A percentile compares a stretch with the other conserved stretches of the same genome.
phyloP scores from a whole-genome alignment of 2,888 invertebrate genomes.

The Acrobasis repandana region DNA sequence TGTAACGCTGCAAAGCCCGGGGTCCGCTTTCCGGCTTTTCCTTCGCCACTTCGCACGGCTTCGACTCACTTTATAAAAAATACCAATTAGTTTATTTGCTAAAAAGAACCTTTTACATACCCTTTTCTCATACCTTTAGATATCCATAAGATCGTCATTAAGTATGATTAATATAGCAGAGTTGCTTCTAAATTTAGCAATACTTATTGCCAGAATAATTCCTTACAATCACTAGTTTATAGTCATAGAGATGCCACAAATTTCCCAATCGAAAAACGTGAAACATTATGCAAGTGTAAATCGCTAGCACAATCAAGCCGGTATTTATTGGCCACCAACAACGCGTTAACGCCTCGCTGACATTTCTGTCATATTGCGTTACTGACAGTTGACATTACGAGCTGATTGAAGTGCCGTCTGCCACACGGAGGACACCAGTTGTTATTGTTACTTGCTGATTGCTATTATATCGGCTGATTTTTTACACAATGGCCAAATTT shows the following conservation, averaged over 20 bases:
- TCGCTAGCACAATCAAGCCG: background rate
- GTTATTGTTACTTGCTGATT: conserved; percentile 21
- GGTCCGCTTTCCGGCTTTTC: no score
- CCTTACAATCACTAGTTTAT: background rate
- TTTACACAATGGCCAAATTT: no score
- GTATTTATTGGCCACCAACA: background rate
- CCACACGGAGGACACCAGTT: conserved; percentile 41
- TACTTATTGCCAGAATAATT: no score
- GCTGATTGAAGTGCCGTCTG: conserved; percentile 53
- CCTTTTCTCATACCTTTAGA: no score
- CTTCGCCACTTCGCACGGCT: no score
- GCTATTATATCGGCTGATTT: background rate
- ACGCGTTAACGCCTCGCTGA: conserved; percentile 50
- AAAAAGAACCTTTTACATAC: no score
- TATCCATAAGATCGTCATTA: no score
- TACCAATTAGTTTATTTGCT: no score
- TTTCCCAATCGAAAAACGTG: conserved; percentile 23
- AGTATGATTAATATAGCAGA: no score
- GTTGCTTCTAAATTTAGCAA: no score
- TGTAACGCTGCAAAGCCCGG: no score
- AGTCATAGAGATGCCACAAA: background rate
- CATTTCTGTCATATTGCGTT: conserved; percentile 65
- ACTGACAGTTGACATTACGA: conserved; percentile 54
- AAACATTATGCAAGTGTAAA: conserved; percentile 30
- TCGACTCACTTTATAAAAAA: no score